Percentiles rank a stretch among this genome's conserved stretches.
These are phyloP conservation scores for Zaprionus africanus DNA, from an alignment of 1,140 invertebrate genomes.

Conservation along the genomic window DNA sequence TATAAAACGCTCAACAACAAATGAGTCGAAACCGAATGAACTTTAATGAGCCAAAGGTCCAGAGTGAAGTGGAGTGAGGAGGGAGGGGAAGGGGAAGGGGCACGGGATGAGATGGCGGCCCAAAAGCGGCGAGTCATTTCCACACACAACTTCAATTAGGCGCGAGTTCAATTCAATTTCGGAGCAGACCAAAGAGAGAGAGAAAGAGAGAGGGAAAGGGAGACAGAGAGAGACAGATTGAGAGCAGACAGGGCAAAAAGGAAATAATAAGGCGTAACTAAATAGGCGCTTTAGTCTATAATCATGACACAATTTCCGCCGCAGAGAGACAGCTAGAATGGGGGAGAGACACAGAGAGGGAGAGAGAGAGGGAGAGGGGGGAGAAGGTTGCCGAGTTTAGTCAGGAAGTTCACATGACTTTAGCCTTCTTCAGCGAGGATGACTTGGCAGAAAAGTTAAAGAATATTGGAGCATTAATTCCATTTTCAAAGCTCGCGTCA, in stretches of 20 bases:
- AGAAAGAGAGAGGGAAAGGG: background rate
- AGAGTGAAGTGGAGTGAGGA: constrained; percentile 14
- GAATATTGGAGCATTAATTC: constrained; percentile 60
- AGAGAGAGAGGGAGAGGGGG: background rate
- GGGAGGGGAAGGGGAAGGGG: background rate
- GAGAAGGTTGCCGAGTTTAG: constrained; percentile 30
- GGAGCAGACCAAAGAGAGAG: background rate
- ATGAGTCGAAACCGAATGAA: constrained; percentile 57
- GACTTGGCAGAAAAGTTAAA: constrained; percentile 59
- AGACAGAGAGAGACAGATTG: background rate
- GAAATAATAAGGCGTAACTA: constrained; percentile 83
- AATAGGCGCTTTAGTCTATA: constrained; percentile 83
- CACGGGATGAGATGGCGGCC: background rate
- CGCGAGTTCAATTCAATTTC: constrained; percentile 58
- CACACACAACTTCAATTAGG: constrained; percentile 72
- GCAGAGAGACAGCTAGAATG: background rate
- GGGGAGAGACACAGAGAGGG: background rate
- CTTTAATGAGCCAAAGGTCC: constrained; percentile 40
- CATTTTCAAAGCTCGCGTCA: constrained; percentile 53
- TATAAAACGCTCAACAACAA: constrained; percentile 12
- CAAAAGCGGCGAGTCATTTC: constrained; percentile 72
- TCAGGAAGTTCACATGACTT: constrained; percentile 75
- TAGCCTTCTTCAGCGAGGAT: constrained; percentile 45
- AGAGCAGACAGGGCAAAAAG: constrained; percentile 42
- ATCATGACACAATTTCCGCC: constrained; percentile 82